Conservation (phyloP, 2,113 vertebrate species). For the Dolichallabes microphthalmus region DNA sequence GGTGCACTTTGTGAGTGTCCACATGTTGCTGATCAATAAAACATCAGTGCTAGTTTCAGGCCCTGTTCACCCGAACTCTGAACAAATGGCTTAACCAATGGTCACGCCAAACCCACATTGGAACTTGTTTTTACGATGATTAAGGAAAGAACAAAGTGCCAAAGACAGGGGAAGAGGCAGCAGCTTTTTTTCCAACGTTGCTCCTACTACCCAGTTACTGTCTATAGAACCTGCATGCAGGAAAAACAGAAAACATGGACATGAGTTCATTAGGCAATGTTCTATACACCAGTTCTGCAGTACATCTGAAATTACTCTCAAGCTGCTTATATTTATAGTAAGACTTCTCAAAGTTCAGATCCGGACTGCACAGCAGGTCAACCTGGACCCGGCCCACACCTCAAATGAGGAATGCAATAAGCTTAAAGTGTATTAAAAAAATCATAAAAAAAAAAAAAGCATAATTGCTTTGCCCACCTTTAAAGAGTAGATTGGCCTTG, state of each 20-base stretch:
- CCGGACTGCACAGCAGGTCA: no score
- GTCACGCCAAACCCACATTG: conserved; percentile 86
- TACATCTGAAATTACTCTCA: background rate
- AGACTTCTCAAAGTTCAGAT: no score
- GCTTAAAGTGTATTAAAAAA: no score
- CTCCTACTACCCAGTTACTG: conserved; percentile 87
- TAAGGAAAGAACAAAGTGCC: conserved; percentile 84
- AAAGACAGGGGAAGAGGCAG: conserved; percentile 82
- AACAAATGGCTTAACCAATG: conserved; percentile 71
- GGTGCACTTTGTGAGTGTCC: conserved; percentile 12
- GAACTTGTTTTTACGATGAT: conserved; percentile 87
- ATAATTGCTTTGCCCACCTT: conserved; percentile 68
- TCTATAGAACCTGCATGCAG: conserved; percentile 80
- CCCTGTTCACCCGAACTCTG: background rate
- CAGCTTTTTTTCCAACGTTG: conserved; percentile 85
- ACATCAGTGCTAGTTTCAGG: background rate
- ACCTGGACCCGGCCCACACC: no score
- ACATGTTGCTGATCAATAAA: background rate
- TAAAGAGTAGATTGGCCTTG: conserved; percentile 85
- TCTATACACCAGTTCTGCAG: background rate
- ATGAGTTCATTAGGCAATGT: background rate
- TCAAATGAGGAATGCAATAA: no score
- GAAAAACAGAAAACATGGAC: background rate
- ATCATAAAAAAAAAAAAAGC: background rate
- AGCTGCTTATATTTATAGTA: background rate